Evolutionary conservation across 2,797 vertebrate genomes (phyloP).

Genomic region (Ctenosaura bakeri): DNA sequence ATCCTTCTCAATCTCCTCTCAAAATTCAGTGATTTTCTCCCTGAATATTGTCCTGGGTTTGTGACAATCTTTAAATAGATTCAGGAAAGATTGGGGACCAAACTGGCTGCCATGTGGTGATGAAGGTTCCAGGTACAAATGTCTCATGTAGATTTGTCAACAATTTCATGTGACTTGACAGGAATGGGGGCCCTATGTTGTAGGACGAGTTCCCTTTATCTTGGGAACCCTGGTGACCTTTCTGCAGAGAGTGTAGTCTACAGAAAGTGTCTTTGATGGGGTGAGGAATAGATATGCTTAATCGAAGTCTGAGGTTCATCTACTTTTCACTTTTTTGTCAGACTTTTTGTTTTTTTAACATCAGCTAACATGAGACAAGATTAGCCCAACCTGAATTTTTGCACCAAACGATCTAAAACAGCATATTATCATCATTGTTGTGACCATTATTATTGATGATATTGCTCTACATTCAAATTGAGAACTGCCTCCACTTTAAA

Average conservation of each 20-base stretch:
- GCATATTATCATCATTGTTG: no score
- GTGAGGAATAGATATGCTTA: neutral
- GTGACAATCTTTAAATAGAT: neutral
- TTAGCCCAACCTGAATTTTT: neutral
- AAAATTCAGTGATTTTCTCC: no score
- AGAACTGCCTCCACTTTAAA: neutral
- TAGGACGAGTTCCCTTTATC: neutral
- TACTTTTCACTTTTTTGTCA: neutral
- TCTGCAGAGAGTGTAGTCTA: neutral
- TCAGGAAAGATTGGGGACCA: neutral
- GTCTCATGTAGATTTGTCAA: neutral
- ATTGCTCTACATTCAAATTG: neutral
- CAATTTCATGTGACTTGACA: neutral
- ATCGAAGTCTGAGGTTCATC: neutral
- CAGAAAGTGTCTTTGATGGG: neutral
- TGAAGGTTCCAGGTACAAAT: neutral
- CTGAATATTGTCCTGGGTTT: neutral
- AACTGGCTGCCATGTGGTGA: neutral
- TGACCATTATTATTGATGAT: no score
- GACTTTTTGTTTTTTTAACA: neutral
- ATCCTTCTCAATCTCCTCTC: no score
- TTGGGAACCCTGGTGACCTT: neutral
- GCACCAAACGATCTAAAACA: neutral
- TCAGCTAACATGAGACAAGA: neutral
- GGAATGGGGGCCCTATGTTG: neutral